Percentiles rank a stretch among this genome's conserved stretches.
Evolutionary conservation across 2,113 vertebrate species (phyloP).

Genomic region (Hypomesus transpacificus): DNA sequence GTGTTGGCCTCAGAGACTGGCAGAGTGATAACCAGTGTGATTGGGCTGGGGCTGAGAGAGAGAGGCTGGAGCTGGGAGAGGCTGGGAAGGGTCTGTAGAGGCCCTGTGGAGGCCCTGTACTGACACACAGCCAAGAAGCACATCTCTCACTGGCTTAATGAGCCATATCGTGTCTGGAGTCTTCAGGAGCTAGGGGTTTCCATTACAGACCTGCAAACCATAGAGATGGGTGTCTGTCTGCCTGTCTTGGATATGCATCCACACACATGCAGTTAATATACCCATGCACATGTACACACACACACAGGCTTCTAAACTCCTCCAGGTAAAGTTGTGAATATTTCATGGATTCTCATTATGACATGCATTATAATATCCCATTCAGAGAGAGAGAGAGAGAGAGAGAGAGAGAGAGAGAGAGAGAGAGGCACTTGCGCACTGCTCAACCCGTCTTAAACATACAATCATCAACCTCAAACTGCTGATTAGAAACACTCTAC

Average conservation of each 20-base stretch:
- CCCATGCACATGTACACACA: neutral
- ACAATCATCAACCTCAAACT: too few species aligned
- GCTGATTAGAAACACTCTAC: too few species aligned
- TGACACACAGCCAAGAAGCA: constrained; percentile 29
- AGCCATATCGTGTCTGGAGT: constrained; percentile 34
- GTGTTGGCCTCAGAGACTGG: constrained; percentile 14
- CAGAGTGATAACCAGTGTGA: neutral
- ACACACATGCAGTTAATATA: constrained; percentile 13
- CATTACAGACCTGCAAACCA: constrained; percentile 47
- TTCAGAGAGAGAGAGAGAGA: constrained; percentile 14
- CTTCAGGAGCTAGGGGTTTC: constrained; percentile 34
- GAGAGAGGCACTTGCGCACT: too few species aligned
- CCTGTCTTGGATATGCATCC: constrained; percentile 6
- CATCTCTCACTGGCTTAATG: constrained; percentile 40
- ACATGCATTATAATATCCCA: constrained; percentile 48
- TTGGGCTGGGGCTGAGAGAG: constrained; percentile 23
- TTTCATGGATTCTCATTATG: constrained; percentile 67
- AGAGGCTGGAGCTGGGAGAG: neutral
- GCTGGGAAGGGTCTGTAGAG: constrained; percentile 25
- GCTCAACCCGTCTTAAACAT: too few species aligned
- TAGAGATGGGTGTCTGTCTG: constrained; percentile 1
- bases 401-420: constrained; percentile 19
- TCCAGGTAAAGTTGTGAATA: constrained; percentile 60
- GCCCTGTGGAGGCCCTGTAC: constrained; percentile 9
- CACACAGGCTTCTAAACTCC: constrained; percentile 18